Percentiles rank a stretch among this genome's conserved stretches.
phyloP scores from a whole-genome alignment of 2,797 vertebrate species.

The Parauchenoglanis ngamensis region DNA sequence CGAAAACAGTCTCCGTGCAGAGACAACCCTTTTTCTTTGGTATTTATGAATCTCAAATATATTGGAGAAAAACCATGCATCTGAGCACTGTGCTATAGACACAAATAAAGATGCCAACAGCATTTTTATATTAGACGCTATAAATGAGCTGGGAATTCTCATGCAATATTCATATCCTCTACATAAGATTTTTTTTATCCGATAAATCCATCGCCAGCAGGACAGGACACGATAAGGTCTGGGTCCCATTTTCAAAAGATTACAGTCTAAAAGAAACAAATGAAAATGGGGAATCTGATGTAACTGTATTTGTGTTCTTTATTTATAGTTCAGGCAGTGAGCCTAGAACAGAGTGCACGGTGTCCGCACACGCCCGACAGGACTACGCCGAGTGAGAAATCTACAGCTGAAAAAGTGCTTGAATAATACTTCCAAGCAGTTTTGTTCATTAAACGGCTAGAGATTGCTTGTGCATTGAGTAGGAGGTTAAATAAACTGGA shows the following conservation, averaged over 20 bases:
- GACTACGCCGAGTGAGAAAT: neutral
- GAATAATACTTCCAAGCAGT: neutral
- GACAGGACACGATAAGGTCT: slow-evolving; percentile 59
- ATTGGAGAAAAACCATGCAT: slow-evolving; percentile 48
- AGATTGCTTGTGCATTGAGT: slow-evolving; percentile 8
- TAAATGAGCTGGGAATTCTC: slow-evolving; percentile 60
- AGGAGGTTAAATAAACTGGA: slow-evolving; percentile 5
- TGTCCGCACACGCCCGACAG: slow-evolving; percentile 25
- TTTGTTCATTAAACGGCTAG: neutral
- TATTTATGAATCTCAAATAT: slow-evolving; percentile 38
- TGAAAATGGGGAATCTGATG: slow-evolving; percentile 40
- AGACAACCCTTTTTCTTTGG: slow-evolving; percentile 33
- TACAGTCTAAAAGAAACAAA: slow-evolving; percentile 51
- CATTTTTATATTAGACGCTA: slow-evolving; percentile 53
- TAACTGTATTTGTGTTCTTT: slow-evolving; percentile 60
- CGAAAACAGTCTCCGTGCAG: slow-evolving; percentile 32
- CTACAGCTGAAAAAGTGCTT: neutral
- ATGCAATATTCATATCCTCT: slow-evolving; percentile 66
- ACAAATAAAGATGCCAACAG: slow-evolving; percentile 57
- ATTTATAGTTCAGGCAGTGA: slow-evolving; percentile 42
- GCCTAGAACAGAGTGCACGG: slow-evolving; percentile 45
- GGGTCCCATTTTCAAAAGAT: slow-evolving; percentile 70
- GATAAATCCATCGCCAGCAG: slow-evolving; percentile 60
- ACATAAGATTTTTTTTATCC: slow-evolving; percentile 64
- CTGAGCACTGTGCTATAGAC: slow-evolving; percentile 46